Percentiles rank a stretch among this genome's conserved stretches.
Conservation (phyloP, 2,113 vertebrate species). For the Megatriorchis doriae region DNA sequence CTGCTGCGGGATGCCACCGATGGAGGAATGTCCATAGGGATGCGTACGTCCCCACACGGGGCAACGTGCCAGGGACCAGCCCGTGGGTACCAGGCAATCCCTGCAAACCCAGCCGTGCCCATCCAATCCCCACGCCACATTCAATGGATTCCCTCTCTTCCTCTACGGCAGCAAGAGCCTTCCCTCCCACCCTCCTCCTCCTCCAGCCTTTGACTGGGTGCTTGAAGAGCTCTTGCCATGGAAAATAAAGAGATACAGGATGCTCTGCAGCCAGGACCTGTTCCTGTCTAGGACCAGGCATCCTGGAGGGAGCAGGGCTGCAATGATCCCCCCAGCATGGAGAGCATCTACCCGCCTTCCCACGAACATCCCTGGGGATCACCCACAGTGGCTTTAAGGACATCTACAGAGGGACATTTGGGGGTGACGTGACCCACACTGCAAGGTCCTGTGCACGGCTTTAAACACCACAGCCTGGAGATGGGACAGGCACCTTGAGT, state of each 20-base stretch:
- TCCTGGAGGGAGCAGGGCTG: neutral
- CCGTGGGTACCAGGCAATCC: neutral
- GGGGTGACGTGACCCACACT: neutral
- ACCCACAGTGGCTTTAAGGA: neutral
- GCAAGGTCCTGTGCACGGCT: neutral
- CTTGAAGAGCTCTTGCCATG: neutral
- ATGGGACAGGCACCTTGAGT: accelerated
- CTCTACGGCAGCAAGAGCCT: neutral
- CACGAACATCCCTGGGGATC: neutral
- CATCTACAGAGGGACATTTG: accelerated
- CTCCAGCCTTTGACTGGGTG: neutral
- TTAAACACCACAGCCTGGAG: neutral
- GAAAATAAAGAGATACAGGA: neutral
- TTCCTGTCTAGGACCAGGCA: neutral
- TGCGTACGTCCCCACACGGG: accelerated
- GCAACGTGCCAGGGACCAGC: accelerated
- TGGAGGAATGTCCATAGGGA: neutral
- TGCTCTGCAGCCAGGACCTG: neutral
- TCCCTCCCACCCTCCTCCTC: neutral
- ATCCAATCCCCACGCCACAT: accelerated
- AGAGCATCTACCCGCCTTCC: neutral
- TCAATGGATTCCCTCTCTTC: accelerated
- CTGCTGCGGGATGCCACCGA: neutral
- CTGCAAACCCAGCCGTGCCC: neutral
- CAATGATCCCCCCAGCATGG: accelerated